These are phyloP conservation scores for Pseudanteris insignis DNA, from an alignment of 2,888 invertebrate species.

Conservation along the genomic window DNA sequence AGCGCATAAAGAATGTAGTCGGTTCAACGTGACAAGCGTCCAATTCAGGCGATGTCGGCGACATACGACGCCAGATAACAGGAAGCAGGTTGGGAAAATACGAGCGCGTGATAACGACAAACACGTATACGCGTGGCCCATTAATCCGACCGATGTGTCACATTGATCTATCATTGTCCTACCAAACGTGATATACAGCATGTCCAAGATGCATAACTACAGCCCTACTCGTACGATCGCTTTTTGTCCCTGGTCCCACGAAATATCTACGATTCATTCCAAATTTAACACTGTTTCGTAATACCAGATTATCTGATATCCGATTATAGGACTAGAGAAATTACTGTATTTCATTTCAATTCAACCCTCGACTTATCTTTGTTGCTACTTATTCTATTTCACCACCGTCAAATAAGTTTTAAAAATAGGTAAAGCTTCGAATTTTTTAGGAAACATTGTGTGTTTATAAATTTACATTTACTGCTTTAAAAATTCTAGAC, in stretches of 20 bases:
- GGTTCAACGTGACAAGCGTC: slow-evolving; percentile 40
- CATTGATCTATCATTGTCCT: slow-evolving; percentile 66
- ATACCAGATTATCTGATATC: no score
- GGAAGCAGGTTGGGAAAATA: slow-evolving; percentile 58
- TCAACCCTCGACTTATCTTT: no score
- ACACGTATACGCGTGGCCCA: slow-evolving; percentile 57
- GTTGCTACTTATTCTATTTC: no score
- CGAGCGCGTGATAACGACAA: slow-evolving; percentile 57
- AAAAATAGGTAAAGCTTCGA: no score
- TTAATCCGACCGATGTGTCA: slow-evolving; percentile 63
- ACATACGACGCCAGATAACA: slow-evolving; percentile 54
- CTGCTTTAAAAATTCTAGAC: no score
- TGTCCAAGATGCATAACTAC: slow-evolving; percentile 38
- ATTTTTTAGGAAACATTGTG: no score
- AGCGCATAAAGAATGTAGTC: slow-evolving; percentile 27
- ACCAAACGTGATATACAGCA: slow-evolving; percentile 41
- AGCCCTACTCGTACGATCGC: slow-evolving; percentile 21
- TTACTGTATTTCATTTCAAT: no score
- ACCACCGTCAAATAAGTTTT: no score
- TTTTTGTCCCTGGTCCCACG: slow-evolving; percentile 5
- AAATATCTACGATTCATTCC: not conserved
- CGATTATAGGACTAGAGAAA: no score
- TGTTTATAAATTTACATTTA: no score
- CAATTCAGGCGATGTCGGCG: slow-evolving; percentile 42
- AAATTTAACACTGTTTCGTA: not conserved